These are phyloP conservation scores for Tenebrosternarchus preto DNA, from an alignment of 2,113 vertebrate species.

Conservation along the genomic window DNA sequence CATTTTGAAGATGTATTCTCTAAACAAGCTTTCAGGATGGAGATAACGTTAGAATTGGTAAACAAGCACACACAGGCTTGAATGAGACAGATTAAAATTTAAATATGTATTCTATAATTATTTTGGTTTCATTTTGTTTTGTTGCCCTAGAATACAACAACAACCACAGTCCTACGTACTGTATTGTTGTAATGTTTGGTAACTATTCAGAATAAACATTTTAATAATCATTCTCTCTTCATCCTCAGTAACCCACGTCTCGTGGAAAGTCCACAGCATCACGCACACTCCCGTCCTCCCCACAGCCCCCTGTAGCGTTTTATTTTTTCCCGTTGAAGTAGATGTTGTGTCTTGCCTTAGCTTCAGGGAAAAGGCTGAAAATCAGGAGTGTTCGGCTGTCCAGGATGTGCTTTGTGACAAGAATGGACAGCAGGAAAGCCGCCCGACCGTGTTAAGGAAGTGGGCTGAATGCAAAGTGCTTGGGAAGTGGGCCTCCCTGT, in stretches of 20 bases:
- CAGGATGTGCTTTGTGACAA: constrained; percentile 69
- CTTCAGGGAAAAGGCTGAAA: constrained; percentile 11
- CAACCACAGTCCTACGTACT: too few relatives aligned
- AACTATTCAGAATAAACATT: background rate
- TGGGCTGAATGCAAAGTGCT: constrained; percentile 53
- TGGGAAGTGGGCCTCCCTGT: constrained; percentile 60
- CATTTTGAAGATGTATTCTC: constrained; percentile 66
- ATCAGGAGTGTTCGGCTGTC: constrained; percentile 40
- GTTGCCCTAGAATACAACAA: too few relatives aligned
- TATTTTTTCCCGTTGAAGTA: background rate
- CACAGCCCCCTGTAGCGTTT: background rate
- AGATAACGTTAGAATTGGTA: constrained; percentile 12
- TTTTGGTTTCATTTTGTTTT: too few relatives aligned
- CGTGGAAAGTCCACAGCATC: background rate
- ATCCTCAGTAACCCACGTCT: background rate
- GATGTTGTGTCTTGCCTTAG: constrained; percentile 14
- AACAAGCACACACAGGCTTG: background rate
- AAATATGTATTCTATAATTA: background rate
- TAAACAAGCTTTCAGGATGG: background rate
- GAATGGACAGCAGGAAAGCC: constrained; percentile 68
- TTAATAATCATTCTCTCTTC: background rate
- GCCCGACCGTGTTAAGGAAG: constrained; percentile 66
- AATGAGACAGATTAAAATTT: background rate
- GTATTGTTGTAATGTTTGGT: too few relatives aligned
- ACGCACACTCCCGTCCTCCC: too few relatives aligned